Conservation (phyloP, 2,888 invertebrate genomes). For the Eretmocerus hayati region DNA sequence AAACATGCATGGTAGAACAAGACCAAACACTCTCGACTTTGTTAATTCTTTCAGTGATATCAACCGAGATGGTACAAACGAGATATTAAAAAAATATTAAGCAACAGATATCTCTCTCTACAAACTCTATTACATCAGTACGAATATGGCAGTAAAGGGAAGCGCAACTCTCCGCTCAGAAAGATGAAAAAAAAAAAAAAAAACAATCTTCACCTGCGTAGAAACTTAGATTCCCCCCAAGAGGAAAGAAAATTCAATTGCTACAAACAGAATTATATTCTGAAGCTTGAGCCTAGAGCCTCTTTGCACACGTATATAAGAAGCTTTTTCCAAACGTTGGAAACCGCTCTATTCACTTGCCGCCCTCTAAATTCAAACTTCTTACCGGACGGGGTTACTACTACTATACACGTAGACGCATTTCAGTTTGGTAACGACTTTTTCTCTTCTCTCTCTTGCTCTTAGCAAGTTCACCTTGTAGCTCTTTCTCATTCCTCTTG, state of each 20-base stretch:
- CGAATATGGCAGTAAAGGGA: too few relatives aligned
- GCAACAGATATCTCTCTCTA: too few relatives aligned
- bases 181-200: neutral
- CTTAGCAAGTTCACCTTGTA: neutral
- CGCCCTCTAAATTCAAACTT: slow-evolving; percentile 12
- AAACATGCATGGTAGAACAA: too few relatives aligned
- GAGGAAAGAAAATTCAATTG: slow-evolving; percentile 3
- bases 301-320: too few relatives aligned
- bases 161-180: too few relatives aligned
- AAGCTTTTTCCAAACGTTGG: neutral
- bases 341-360: slow-evolving; percentile 1
- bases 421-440: slow-evolving; percentile 17
- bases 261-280: slow-evolving; percentile 9
- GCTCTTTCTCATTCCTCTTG: slow-evolving; percentile 3
- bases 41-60: too few relatives aligned
- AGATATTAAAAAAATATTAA: too few relatives aligned
- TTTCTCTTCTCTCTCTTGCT: too few relatives aligned
- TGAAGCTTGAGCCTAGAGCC: neutral
- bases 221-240: neutral
- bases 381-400: neutral
- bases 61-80: too few relatives aligned
- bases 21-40: too few relatives aligned
- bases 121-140: too few relatives aligned
- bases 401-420: neutral
- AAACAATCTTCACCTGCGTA: neutral